Evolutionary conservation across 2,888 invertebrate species (phyloP).

Genomic region (Doris montereyensis): DNA sequence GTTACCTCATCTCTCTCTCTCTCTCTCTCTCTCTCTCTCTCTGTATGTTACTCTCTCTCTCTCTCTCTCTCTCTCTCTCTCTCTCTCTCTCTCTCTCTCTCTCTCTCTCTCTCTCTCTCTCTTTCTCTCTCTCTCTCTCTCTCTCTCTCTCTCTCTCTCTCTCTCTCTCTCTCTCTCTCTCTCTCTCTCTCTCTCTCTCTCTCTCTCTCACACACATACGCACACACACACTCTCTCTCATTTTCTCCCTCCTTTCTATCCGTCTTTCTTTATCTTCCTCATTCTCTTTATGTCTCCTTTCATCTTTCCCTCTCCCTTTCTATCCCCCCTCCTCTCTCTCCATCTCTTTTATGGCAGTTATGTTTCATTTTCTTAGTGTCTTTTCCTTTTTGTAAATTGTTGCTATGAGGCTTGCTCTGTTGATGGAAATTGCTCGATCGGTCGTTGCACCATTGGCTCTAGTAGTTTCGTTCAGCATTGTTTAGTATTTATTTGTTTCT

Average conservation of each 20-base stretch:
- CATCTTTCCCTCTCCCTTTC: neutral
- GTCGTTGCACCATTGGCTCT: too few species aligned
- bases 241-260: conserved; percentile 9
- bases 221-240: neutral
- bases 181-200: neutral
- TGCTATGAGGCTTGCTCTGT: too few species aligned
- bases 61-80: neutral
- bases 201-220: neutral
- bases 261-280: neutral
- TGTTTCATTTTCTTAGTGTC: too few species aligned
- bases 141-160: neutral
- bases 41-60: too few species aligned
- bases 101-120: neutral
- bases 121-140: neutral
- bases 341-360: too few species aligned
- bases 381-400: too few species aligned
- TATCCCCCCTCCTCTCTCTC: too few species aligned
- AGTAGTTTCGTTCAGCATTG: too few species aligned
- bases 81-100: neutral
- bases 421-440: too few species aligned
- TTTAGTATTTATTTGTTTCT: too few species aligned
- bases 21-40: conserved; percentile 14
- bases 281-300: neutral
- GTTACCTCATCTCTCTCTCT: conserved; percentile 10
- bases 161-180: conserved; percentile 5